Conservation (phyloP, 2,888 invertebrate species). For the Bibio marci region DNA sequence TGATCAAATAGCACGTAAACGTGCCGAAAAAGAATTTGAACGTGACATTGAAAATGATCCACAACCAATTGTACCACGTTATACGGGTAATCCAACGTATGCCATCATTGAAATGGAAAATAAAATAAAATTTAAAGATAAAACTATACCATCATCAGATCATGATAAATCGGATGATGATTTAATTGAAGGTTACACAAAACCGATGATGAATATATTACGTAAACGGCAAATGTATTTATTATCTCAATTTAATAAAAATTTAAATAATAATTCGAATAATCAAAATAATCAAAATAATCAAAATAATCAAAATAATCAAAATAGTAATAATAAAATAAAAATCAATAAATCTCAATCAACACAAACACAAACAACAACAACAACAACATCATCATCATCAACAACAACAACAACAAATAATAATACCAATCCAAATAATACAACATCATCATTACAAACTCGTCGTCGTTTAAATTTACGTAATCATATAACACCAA, state of each 20-base stretch:
- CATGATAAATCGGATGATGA: constrained; percentile 1
- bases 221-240: constrained; percentile 8
- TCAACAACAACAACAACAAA: background rate
- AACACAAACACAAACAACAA: too few species aligned
- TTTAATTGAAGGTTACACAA: constrained; percentile 13
- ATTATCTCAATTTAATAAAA: background rate
- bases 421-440: background rate
- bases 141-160: background rate
- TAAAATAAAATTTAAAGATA: constrained; percentile 17
- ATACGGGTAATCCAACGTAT: constrained; percentile 26
- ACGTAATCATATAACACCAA: constrained; percentile 10
- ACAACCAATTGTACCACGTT: constrained; percentile 13
- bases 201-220: constrained; percentile 13
- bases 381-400: background rate
- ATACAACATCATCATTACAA: background rate
- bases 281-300: too few species aligned
- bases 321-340: too few species aligned
- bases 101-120: constrained; percentile 26
- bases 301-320: too few species aligned
- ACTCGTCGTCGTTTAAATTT: constrained; percentile 9
- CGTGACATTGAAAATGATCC: constrained; percentile 19
- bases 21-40: constrained; percentile 29
- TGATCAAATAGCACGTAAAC: constrained; percentile 28
- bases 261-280: too few species aligned
- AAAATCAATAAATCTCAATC: too few species aligned